phyloP scores from a whole-genome alignment of 1,140 invertebrate genomes.

The Pinna nobilis region DNA sequence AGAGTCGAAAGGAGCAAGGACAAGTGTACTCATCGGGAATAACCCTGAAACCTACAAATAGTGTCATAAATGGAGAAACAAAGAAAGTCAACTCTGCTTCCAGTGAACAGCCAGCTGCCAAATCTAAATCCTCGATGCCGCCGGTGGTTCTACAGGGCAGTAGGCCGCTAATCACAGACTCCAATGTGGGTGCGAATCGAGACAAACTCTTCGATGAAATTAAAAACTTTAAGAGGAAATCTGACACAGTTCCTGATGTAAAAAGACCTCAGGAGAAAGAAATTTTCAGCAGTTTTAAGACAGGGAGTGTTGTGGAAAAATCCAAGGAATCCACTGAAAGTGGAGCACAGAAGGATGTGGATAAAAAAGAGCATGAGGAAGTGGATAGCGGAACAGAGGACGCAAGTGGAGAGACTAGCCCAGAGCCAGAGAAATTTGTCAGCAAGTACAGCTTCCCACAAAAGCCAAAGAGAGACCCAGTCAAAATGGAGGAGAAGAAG shows the following conservation, averaged over 20 bases:
- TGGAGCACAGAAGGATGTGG: neutral
- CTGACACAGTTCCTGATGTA: neutral
- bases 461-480: slow-evolving; percentile 15
- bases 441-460: slow-evolving; percentile 24
- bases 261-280: neutral
- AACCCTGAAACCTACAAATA: neutral
- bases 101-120: neutral
- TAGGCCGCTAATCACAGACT: neutral
- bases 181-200: slow-evolving; percentile 7
- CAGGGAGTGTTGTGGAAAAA: slow-evolving; percentile 1
- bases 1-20: neutral
- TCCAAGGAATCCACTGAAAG: neutral
- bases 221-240: slow-evolving; percentile 33
- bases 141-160: neutral
- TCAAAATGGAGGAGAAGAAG: slow-evolving; percentile 2
- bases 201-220: slow-evolving; percentile 28
- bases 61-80: no score
- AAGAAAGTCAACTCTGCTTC: neutral
- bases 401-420: slow-evolving; percentile 11
- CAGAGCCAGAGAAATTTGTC: slow-evolving; percentile 24
- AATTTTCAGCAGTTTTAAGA: slow-evolving; percentile 19
- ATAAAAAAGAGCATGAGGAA: slow-evolving; percentile 6
- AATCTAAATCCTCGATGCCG: slow-evolving; percentile 5
- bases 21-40: neutral
- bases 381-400: slow-evolving; percentile 13